phyloP scores from a whole-genome alignment of 1,140 invertebrate genomes.

The Diprion similis region DNA sequence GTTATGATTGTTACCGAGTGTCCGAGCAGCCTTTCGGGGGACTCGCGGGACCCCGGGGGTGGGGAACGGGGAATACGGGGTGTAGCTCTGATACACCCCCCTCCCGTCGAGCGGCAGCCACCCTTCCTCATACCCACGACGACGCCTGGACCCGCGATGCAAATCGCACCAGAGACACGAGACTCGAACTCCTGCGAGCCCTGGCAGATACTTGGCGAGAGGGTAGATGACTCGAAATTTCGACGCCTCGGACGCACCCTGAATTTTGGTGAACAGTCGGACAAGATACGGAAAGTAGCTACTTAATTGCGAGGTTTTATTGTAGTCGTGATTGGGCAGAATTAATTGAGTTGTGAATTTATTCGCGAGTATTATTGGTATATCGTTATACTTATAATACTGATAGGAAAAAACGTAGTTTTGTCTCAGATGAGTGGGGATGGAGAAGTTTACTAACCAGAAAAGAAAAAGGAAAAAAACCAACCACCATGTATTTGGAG shows the following conservation, averaged over 20 bases:
- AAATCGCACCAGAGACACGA: conserved; percentile 45
- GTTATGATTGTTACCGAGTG: conserved; percentile 62
- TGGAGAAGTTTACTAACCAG: too few relatives aligned
- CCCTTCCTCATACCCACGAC: conserved; percentile 14
- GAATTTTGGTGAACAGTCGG: too few relatives aligned
- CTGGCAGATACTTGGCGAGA: not conserved
- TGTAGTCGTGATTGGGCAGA: too few relatives aligned
- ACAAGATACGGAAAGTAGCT: too few relatives aligned
- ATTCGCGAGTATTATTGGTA: too few relatives aligned
- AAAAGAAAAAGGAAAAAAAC: too few relatives aligned
- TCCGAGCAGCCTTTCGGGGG: conserved; percentile 51
- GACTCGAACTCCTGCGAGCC: not conserved
- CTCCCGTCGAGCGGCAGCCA: not conserved
- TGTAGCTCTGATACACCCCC: conserved; percentile 37
- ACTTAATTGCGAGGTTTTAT: too few relatives aligned
- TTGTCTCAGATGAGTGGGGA: too few relatives aligned
- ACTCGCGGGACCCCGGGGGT: not conserved
- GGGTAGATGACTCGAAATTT: not conserved
- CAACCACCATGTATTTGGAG: too few relatives aligned
- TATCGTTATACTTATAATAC: too few relatives aligned
- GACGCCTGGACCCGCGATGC: conserved; percentile 54
- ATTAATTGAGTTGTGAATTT: too few relatives aligned
- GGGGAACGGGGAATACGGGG: conserved; percentile 40
- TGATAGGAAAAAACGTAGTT: too few relatives aligned
- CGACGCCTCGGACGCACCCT: not conserved